Conservation (phyloP, 2,888 invertebrate genomes). For the Bellardia bayeri region DNA sequence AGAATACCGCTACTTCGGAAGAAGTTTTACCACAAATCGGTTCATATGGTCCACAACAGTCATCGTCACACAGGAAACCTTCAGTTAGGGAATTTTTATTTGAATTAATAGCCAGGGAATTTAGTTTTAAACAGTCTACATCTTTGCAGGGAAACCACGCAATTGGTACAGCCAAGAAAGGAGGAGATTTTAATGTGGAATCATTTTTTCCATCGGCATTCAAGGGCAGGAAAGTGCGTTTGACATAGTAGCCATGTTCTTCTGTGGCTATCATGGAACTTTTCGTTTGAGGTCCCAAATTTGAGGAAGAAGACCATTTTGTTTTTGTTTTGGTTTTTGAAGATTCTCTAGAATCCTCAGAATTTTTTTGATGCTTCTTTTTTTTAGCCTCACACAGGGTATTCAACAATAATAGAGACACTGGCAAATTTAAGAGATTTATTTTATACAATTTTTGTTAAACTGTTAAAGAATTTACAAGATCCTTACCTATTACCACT, state of each 20-base stretch:
- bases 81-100: slow-evolving; percentile 76
- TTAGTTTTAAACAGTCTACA: slow-evolving; percentile 74
- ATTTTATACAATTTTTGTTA: not conserved
- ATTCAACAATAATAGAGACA: slow-evolving; percentile 74
- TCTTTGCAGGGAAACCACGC: slow-evolving; percentile 79
- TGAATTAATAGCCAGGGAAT: slow-evolving; percentile 77
- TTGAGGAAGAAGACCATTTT: slow-evolving; percentile 80
- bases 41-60: slow-evolving; percentile 78
- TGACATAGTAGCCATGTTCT: slow-evolving; percentile 81
- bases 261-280: slow-evolving; percentile 79
- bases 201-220: slow-evolving; percentile 47
- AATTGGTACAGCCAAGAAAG: slow-evolving; percentile 80
- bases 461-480: not conserved
- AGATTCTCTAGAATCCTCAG: slow-evolving; percentile 72
- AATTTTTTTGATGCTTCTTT: slow-evolving; percentile 76
- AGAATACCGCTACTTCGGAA: slow-evolving; percentile 80
- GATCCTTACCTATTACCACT: slow-evolving; percentile 47
- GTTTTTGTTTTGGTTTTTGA: slow-evolving; percentile 80
- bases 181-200: slow-evolving; percentile 76
- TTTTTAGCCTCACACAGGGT: slow-evolving; percentile 76
- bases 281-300: slow-evolving; percentile 72
- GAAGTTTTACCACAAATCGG: slow-evolving; percentile 80
- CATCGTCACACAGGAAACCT: slow-evolving; percentile 81
- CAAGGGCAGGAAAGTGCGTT: slow-evolving; percentile 79
- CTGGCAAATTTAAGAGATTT: slow-evolving; percentile 32